Conservation (phyloP, 2,113 vertebrate species). For the Trachemys scripta region DNA sequence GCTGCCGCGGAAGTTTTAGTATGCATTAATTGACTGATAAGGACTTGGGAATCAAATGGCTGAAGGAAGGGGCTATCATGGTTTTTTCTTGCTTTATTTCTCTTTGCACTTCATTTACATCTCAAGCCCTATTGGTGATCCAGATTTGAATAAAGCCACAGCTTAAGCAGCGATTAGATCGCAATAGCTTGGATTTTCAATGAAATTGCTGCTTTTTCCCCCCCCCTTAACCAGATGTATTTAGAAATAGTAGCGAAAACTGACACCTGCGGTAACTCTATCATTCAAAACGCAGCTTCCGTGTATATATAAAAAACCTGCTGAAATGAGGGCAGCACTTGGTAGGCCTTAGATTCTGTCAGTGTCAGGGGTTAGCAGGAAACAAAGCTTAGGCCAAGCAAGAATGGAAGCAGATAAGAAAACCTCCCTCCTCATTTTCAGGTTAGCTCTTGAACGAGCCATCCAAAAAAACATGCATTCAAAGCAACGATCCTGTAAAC, state of each 20-base stretch:
- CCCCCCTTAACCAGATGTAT: slow-evolving; percentile 53
- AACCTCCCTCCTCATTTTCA: slow-evolving; percentile 58
- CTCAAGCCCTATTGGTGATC: slow-evolving; percentile 81
- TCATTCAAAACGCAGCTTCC: slow-evolving; percentile 67
- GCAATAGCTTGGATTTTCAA: slow-evolving; percentile 82
- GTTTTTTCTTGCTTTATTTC: slow-evolving; percentile 78
- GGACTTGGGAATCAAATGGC: slow-evolving; percentile 76
- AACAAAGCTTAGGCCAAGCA: slow-evolving; percentile 77
- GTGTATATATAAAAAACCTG: slow-evolving; percentile 17
- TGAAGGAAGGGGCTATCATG: slow-evolving; percentile 78
- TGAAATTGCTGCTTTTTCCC: slow-evolving; percentile 72
- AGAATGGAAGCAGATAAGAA: slow-evolving; percentile 71
- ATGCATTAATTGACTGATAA: slow-evolving; percentile 83
- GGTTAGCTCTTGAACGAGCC: slow-evolving; percentile 66
- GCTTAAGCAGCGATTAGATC: slow-evolving; percentile 84
- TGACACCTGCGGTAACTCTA: slow-evolving; percentile 83
- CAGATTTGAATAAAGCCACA: slow-evolving; percentile 84
- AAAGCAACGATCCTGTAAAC: slow-evolving; percentile 69
- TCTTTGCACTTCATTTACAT: slow-evolving; percentile 84
- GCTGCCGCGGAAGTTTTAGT: slow-evolving; percentile 77
- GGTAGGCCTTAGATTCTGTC: slow-evolving; percentile 77
- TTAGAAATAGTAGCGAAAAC: slow-evolving; percentile 78
- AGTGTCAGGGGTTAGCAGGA: slow-evolving; percentile 77
- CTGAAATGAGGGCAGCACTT: slow-evolving; percentile 77
- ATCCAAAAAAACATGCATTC: slow-evolving; percentile 50